Evolutionary conservation across 2,888 invertebrate species (phyloP), one percentile per base, ranked within the genome.

Genomic region (Eudasyphora cyanicolor): DNA sequence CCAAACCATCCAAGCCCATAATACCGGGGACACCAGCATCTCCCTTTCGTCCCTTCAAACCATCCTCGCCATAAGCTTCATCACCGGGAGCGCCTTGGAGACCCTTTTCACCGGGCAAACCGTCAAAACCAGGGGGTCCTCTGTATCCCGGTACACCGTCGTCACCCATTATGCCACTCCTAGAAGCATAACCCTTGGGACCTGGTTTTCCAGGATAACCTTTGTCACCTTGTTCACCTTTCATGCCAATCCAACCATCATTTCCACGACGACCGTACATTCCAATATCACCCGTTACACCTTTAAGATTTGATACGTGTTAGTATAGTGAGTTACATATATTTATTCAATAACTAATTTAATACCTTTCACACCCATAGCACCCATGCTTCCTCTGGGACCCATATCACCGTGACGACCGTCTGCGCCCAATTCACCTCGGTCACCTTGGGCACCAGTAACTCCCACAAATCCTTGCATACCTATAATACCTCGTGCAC

Each of bases 141-240:
- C 87, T 87, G 27, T 84, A 82, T 10, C 95, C 95, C 17, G 89
- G 85, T 38, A 92, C 92, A 75, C 95, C 95, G 2, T 60, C 42
- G 21, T 95, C 94, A 45, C 96, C 96, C 89, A 94, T 94, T 79
- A 93, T 92, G 1, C 95, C 95, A 85, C 93, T 94, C 71, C 93
- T 92, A 0, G 95, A 93, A 67, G 93, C 92, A n/a, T 94, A 94
- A 82, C 96, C 96, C 86, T 92, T 92, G 1, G 84, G 76, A 73
- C 91, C 92, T 0, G 12, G 45, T 0, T 70, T 49, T 2, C 92
- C 92, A 12, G 85, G 75, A 5, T 57, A 60, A 71, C 92, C 92
- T 4, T 51, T 73, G 2, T 88, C 88, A 57, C 92, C 92, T 2
- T 64, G 76, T 79, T 79, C 87, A 32, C 92, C 92, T 91, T 92